Evolutionary conservation across 2,113 vertebrate species (phyloP).

Genomic region (Lycaon pictus): DNA sequence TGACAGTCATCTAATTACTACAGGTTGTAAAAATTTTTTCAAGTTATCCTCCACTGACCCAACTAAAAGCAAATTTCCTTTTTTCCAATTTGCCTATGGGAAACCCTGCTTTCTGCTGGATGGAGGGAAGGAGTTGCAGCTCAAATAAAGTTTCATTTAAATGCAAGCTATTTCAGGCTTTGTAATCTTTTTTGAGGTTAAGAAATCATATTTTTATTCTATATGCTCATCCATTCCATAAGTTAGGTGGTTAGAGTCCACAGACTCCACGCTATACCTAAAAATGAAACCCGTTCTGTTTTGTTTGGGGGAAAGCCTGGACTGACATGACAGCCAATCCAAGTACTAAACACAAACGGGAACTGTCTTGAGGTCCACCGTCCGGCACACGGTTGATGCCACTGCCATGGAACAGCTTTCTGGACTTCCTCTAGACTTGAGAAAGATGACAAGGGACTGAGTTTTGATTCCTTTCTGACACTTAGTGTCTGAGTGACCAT

Average conservation of each 20-base stretch:
- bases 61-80: neutral
- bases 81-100: neutral
- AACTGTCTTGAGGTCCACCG: rapidly evolving
- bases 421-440: neutral
- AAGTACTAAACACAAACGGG: neutral
- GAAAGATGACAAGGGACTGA: neutral
- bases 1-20: neutral
- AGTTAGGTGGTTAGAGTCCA: neutral
- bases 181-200: neutral
- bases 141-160: neutral
- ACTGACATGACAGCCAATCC: neutral
- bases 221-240: neutral
- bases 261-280: neutral
- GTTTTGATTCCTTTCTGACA: neutral
- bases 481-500: no score
- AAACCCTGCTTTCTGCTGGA: neutral
- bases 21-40: neutral
- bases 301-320: neutral
- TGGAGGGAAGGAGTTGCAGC: neutral
- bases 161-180: neutral
- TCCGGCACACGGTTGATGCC: neutral
- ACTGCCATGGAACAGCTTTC: neutral
- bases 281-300: neutral
- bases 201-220: neutral
- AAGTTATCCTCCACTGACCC: neutral